phyloP scores from a whole-genome alignment of 2,888 invertebrate species.

The Harmothoe impar region DNA sequence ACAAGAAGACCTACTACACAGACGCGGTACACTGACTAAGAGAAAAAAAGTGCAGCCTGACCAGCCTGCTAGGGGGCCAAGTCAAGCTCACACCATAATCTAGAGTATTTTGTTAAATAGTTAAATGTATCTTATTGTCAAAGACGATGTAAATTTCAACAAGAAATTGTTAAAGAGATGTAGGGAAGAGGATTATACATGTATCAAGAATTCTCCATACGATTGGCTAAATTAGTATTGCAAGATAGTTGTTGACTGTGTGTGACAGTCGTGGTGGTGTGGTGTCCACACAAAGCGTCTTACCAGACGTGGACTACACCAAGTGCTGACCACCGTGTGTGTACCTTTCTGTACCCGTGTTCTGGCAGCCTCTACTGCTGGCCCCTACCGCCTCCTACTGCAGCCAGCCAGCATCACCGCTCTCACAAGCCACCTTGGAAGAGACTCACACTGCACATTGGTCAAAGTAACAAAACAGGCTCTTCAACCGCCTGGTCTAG shows the following conservation, averaged over 20 bases:
- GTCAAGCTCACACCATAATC: slow-evolving; percentile 60
- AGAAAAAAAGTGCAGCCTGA: slow-evolving; percentile 8
- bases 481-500: no score
- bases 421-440: slow-evolving; percentile 24
- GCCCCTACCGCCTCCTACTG: not conserved
- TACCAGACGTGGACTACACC: not conserved
- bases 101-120: slow-evolving; percentile 61
- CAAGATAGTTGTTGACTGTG: not conserved
- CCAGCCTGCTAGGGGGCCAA: not conserved
- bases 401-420: slow-evolving; percentile 2
- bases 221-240: slow-evolving; percentile 45
- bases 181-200: slow-evolving; percentile 56
- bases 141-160: slow-evolving; percentile 57
- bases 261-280: not conserved
- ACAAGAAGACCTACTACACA: slow-evolving; percentile 48
- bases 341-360: not conserved
- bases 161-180: slow-evolving; percentile 58
- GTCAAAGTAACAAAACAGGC: slow-evolving; percentile 1
- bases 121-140: slow-evolving; percentile 44
- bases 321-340: slow-evolving; percentile 5
- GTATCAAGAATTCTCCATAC: slow-evolving; percentile 48
- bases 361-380: not conserved
- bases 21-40: slow-evolving; percentile 6
- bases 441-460: slow-evolving; percentile 12
- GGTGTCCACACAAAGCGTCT: not conserved